Evolutionary conservation across 2,797 vertebrate species (phyloP).

Genomic region (Heterohyrax brucei): DNA sequence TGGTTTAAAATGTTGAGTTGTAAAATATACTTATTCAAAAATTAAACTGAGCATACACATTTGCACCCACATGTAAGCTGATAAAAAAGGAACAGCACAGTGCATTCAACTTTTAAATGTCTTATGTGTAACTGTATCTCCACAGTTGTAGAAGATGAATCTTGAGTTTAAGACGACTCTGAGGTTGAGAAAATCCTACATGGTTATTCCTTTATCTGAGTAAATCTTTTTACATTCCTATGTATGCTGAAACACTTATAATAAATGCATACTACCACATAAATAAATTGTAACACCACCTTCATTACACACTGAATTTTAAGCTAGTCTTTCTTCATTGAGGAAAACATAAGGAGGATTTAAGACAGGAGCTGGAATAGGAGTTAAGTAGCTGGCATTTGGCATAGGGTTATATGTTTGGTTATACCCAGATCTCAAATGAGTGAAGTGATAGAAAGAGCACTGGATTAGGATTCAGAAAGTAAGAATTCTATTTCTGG

Average conservation of each 20-base stretch:
- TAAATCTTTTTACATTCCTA: conserved; percentile 22
- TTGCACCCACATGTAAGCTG: neutral
- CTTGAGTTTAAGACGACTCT: neutral
- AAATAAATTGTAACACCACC: no score
- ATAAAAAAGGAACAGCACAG: neutral
- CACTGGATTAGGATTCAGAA: neutral
- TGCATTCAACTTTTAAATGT: conserved; percentile 23
- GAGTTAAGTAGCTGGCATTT: neutral
- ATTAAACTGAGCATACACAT: conserved; percentile 8
- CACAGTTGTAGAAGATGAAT: neutral
- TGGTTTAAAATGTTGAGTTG: neutral
- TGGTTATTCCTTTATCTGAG: neutral
- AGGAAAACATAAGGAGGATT: neutral
- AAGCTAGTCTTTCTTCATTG: neutral
- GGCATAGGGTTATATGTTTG: neutral
- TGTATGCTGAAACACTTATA: neutral
- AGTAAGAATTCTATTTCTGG: neutral
- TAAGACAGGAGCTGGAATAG: neutral
- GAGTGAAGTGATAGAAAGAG: neutral
- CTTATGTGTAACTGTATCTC: neutral
- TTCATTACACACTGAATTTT: neutral
- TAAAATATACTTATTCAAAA: conserved; percentile 10
- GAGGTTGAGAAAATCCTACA: neutral
- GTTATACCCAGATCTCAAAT: neutral
- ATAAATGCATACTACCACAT: neutral